These are phyloP conservation scores for Odontamblyopus lacepedii DNA, from an alignment of 2,797 vertebrate genomes.

Conservation along the genomic window DNA sequence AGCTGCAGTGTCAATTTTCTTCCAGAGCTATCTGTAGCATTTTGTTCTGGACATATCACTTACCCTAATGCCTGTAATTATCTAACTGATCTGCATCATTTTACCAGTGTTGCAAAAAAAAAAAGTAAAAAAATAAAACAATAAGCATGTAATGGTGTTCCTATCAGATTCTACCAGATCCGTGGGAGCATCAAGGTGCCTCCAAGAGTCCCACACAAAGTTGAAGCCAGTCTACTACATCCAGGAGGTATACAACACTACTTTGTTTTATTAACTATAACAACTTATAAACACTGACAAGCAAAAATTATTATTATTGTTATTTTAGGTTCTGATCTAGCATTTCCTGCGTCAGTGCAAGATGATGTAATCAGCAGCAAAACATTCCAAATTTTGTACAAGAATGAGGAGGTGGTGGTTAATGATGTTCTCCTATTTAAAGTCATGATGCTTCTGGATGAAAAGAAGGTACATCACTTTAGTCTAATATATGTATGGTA, in stretches of 20 bases:
- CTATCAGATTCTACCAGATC: conserved; percentile 93
- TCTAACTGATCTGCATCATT: background rate
- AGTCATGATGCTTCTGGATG: conserved; percentile 97
- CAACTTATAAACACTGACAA: background rate
- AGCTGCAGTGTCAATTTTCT: conserved; percentile 58
- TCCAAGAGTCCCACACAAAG: conserved; percentile 90
- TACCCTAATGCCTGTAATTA: conserved; percentile 9
- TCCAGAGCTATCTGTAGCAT: conserved; percentile 28
- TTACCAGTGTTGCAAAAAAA: background rate
- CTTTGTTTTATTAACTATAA: background rate
- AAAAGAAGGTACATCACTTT: conserved; percentile 85
- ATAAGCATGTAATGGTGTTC: conserved; percentile 16
- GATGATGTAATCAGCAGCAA: conserved; percentile 94
- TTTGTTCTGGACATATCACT: conserved; percentile 35
- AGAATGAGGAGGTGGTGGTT: conserved; percentile 95
- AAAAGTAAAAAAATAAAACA: too few relatives aligned
- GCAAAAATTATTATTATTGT: conserved; percentile 2
- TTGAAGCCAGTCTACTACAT: conserved; percentile 93
- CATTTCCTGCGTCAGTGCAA: conserved; percentile 92
- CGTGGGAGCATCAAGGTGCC: conserved; percentile 92
- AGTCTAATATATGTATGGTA: background rate
- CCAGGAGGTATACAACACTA: conserved; percentile 81
- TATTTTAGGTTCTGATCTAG: conserved; percentile 87
- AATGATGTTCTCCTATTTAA: conserved; percentile 97
- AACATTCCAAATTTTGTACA: conserved; percentile 98